A percentile compares a stretch with the other conserved stretches of the same genome.
Conservation (phyloP, 2,113 vertebrate species). For the Neolamprologus sp. region DNA sequence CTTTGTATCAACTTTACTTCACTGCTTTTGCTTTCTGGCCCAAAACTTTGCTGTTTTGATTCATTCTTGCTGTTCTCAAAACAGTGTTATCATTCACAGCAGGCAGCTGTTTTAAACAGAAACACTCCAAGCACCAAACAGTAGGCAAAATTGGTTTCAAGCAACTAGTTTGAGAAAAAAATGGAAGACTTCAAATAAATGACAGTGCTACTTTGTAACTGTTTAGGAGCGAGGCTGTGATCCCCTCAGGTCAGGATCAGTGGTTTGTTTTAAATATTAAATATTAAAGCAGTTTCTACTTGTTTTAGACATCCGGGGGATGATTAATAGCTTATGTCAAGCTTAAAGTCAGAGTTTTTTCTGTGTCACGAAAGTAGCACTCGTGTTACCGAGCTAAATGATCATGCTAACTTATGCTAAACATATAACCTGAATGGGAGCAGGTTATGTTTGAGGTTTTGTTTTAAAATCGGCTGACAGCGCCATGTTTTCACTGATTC, state of each 20-base stretch:
- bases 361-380: background rate
- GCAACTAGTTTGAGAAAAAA: background rate
- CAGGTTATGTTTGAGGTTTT: background rate
- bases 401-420: background rate
- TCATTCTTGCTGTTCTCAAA: background rate
- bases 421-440: background rate
- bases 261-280: background rate
- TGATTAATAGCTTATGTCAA: background rate
- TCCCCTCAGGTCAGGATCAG: background rate
- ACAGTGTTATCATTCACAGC: background rate
- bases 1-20: background rate
- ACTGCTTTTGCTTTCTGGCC: background rate
- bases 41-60: background rate
- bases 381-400: rapidly evolving
- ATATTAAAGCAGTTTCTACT: background rate
- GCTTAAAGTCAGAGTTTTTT: background rate
- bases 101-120: background rate
- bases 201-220: background rate
- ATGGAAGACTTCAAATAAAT: background rate
- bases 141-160: background rate
- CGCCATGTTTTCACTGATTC: rapidly evolving
- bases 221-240: background rate
- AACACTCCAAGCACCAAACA: background rate
- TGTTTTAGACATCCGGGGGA: background rate
- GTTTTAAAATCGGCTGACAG: rapidly evolving